Percentiles rank a stretch among this genome's conserved stretches.
phyloP scores from a whole-genome alignment of 2,888 invertebrate genomes.

The Callyntrura sp. region DNA sequence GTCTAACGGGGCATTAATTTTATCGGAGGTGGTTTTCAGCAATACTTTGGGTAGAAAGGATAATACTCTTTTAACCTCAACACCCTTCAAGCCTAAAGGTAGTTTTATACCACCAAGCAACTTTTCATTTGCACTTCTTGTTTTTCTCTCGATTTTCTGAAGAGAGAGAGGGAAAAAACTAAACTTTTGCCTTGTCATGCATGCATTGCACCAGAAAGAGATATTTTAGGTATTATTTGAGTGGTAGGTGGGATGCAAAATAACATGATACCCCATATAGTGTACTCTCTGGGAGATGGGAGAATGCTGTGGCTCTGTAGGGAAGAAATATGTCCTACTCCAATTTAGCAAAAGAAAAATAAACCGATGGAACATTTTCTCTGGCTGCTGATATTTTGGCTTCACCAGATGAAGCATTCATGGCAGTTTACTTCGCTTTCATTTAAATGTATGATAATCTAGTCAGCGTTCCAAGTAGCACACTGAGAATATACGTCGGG shows the following conservation, averaged over 20 bases:
- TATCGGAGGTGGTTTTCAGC: conserved; percentile 14
- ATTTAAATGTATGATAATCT: conserved; percentile 21
- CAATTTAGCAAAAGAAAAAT: background rate
- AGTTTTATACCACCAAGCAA: background rate
- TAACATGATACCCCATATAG: background rate
- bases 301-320: background rate
- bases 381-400: conserved; percentile 1
- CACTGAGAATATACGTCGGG: background rate
- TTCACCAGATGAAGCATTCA: conserved; percentile 37
- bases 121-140: conserved; percentile 23
- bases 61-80: conserved; percentile 16
- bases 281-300: background rate
- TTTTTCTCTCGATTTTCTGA: background rate
- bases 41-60: background rate
- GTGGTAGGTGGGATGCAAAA: no score
- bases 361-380: background rate
- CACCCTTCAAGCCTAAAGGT: conserved; percentile 6
- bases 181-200: background rate
- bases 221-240: background rate
- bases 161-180: background rate
- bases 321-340: conserved; percentile 1
- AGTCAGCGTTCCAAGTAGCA: conserved; percentile 23
- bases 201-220: background rate
- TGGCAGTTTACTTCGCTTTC: background rate
- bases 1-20: conserved; percentile 12